Base-by-base conservation (phyloP, 2,888 invertebrate species). In the Galerucella calmariensis region DNA sequence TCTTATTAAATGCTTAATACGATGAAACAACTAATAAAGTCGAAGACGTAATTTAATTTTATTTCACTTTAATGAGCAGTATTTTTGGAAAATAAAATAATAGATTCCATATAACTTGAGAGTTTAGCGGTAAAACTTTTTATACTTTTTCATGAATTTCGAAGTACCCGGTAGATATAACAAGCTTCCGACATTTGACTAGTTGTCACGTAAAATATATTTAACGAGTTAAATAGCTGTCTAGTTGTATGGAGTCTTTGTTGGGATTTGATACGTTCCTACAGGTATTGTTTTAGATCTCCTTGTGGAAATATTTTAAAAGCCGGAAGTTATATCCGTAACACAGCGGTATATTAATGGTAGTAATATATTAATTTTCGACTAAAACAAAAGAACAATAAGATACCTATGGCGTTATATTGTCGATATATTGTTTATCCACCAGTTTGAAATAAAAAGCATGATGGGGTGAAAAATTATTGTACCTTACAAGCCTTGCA, bases 261-360 rank as follows among this genome's bases (percentile, higher is more conserved):
- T 65, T 11, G 11, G 44, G 46, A 65, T 10, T 65, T 65, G 35
- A 46, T 65, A 24, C 46, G 46, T 46, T 65, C 63, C 14, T 46
- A 65, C 46, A 65, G 41, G 63, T 65, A 58, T 68, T 68, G 68
- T 68, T 68, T 68, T 20, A 58, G 14, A 12, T 68, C 58, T 58
- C 63, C 44, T 9, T 46, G 20, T 65, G 53, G 41, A 46, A 58
- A 44, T 68, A 68, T 68, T 74, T 72, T 77, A 78, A 80, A 79
- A 80, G 76, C 74, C 79, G 79, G 79, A 79, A 79, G 79, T 78
- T 76, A 76, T 75, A 77, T 78, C 75, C 69, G 72, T 73, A 73
- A 73, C 73, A 73, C 79, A 77, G 81, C 67, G 77, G 77, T 75
- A 5, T 48, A 65, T 75, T 75, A 79, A 41, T 41, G 63, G 12